A percentile compares a stretch with the other conserved stretches of the same genome.
Evolutionary conservation across 2,113 vertebrate genomes (phyloP).

Genomic region (Serilophus lunatus): DNA sequence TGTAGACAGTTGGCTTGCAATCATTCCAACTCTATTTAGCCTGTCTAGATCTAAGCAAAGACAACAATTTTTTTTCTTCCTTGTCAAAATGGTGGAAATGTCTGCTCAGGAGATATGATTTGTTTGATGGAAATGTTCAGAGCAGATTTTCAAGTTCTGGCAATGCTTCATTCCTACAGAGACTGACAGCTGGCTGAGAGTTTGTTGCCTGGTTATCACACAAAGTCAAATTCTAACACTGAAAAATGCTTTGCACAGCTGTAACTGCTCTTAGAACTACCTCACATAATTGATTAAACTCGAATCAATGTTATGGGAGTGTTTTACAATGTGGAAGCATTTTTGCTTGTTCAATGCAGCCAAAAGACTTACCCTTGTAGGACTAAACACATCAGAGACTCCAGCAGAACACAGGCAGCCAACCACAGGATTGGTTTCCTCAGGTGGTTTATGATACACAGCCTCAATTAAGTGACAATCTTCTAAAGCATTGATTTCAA

Average conservation of each 20-base stretch:
- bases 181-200: not conserved
- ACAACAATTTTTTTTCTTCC: not conserved
- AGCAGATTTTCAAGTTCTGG: not conserved
- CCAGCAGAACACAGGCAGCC: not conserved
- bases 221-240: not conserved
- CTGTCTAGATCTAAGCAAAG: not conserved
- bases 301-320: not conserved
- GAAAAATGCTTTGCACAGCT: not conserved
- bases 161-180: not conserved
- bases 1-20: not conserved
- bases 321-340: not conserved
- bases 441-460: not conserved
- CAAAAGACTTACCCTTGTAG: not conserved
- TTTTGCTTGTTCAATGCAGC: not conserved
- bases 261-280: not conserved
- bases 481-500: not conserved
- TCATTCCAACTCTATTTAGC: not conserved
- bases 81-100: not conserved
- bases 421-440: not conserved
- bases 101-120: not conserved
- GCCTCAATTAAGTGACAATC: not conserved
- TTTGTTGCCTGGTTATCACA: conserved; percentile 31
- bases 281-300: not conserved
- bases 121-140: not conserved
- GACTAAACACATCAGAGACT: not conserved